phyloP scores from a whole-genome alignment of 2,113 vertebrate genomes.

The Ceyx margarethae region DNA sequence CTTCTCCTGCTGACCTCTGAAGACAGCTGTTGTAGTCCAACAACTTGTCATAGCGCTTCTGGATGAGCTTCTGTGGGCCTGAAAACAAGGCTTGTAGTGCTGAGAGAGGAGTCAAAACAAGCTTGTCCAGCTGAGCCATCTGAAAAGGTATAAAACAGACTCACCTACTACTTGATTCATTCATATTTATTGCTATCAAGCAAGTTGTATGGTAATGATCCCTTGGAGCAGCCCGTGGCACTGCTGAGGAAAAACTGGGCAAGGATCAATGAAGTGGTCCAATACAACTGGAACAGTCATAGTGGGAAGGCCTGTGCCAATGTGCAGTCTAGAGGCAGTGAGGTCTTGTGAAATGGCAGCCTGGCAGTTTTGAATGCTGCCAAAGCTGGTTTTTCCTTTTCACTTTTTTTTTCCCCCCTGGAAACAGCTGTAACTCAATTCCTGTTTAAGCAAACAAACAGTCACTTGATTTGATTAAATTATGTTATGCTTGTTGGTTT shows the following conservation, averaged over 20 bases:
- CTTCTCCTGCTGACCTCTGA: conserved; percentile 78
- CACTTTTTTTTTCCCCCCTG: background rate
- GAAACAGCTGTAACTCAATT: conserved; percentile 47
- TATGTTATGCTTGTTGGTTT: conserved; percentile 51
- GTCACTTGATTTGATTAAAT: conserved; percentile 62
- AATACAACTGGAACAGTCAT: background rate
- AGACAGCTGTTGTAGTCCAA: conserved; percentile 89
- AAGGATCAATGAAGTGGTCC: background rate
- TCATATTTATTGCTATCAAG: background rate
- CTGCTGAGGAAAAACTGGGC: background rate
- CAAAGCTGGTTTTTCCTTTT: background rate
- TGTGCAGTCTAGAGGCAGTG: background rate
- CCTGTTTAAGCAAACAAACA: conserved; percentile 54
- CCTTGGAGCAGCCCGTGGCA: background rate
- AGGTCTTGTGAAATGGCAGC: background rate
- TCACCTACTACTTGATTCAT: background rate
- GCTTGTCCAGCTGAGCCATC: conserved; percentile 79
- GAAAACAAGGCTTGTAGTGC: conserved; percentile 87
- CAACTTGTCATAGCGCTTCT: conserved; percentile 96
- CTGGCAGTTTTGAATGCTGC: background rate
- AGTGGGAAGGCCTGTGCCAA: background rate
- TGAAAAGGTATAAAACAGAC: conserved; percentile 51
- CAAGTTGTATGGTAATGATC: background rate
- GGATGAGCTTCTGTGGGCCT: conserved; percentile 95
- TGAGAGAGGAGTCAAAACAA: conserved; percentile 83